A percentile compares a stretch with the other conserved stretches of the same genome.
phyloP scores from a whole-genome alignment of 2,797 vertebrate species.

The Alfaro cultratus region DNA sequence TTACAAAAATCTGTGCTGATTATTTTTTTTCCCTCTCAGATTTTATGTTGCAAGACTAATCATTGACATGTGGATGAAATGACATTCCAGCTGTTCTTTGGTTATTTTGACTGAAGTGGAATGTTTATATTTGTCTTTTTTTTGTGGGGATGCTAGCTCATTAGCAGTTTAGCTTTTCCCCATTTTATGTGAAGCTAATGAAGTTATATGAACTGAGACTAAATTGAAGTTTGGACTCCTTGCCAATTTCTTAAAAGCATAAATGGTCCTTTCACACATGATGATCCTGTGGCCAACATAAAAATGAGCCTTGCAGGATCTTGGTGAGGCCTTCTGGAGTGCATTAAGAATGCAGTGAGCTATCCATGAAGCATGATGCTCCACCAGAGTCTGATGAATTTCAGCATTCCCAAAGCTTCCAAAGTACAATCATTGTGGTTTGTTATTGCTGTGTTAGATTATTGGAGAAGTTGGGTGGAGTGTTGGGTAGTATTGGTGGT shows the following conservation, averaged over 20 bases:
- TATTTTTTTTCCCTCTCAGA: background rate
- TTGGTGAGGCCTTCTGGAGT: background rate
- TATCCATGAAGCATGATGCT: background rate
- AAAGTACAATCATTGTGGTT: background rate
- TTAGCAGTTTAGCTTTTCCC: background rate
- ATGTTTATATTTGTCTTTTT: background rate
- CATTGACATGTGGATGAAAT: conserved; percentile 11
- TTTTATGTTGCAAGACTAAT: conserved; percentile 1
- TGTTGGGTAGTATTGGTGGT: background rate
- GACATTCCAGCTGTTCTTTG: conserved; percentile 32
- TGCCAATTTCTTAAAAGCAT: background rate
- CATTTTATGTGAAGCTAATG: background rate
- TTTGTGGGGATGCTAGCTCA: background rate
- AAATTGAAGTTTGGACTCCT: background rate
- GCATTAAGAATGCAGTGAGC: background rate
- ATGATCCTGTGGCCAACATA: background rate
- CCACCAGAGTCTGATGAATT: background rate
- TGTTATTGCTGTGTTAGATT: background rate
- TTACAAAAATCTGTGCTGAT: background rate
- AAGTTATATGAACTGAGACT: background rate
- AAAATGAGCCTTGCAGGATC: background rate
- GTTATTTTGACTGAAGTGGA: conserved; percentile 45
- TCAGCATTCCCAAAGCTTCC: background rate
- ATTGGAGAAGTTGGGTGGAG: background rate
- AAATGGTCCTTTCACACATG: background rate